Evolutionary conservation across 1,140 invertebrate genomes (phyloP).

Genomic region (Drosophila murphyi): DNA sequence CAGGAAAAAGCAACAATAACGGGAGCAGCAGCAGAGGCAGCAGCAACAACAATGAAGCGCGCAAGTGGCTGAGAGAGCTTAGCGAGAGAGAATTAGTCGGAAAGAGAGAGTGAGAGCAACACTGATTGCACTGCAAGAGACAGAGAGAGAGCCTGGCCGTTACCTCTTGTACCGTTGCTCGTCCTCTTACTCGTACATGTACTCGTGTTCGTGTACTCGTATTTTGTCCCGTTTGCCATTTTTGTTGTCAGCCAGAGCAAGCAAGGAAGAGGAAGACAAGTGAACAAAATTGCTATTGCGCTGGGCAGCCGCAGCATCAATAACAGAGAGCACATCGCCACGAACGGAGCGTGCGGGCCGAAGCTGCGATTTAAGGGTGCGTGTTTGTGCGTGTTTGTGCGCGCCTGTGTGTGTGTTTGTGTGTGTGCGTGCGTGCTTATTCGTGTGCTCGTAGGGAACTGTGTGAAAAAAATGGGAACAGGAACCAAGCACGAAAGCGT

Average conservation of each 20-base stretch:
- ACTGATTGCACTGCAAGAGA: not conserved
- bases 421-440: constrained; percentile 2
- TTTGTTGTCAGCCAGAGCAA: constrained; percentile 15
- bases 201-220: constrained; percentile 3
- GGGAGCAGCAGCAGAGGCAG: constrained; percentile 23
- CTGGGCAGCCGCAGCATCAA: constrained; percentile 71
- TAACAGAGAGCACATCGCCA: constrained; percentile 33
- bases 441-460: constrained; percentile 3
- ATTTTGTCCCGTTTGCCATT: constrained; percentile 31
- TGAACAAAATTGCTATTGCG: constrained; percentile 79
- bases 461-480: constrained; percentile 31
- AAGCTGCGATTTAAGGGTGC: constrained; percentile 44
- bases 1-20: constrained; percentile 51
- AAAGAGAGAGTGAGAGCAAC: constrained; percentile 13
- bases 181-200: constrained; percentile 11
- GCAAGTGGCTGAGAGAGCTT: constrained; percentile 37
- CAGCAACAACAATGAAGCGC: constrained; percentile 54
- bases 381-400: constrained; percentile 3
- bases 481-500: constrained; percentile 17
- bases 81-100: constrained; percentile 1
- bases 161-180: constrained; percentile 57
- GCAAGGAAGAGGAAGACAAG: constrained; percentile 64
- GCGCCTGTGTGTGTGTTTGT: not conserved
- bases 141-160: constrained; percentile 34
- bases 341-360: constrained; percentile 7